Base-by-base conservation (phyloP, 2,797 vertebrate genomes). In the Esox masquinongy region DNA sequence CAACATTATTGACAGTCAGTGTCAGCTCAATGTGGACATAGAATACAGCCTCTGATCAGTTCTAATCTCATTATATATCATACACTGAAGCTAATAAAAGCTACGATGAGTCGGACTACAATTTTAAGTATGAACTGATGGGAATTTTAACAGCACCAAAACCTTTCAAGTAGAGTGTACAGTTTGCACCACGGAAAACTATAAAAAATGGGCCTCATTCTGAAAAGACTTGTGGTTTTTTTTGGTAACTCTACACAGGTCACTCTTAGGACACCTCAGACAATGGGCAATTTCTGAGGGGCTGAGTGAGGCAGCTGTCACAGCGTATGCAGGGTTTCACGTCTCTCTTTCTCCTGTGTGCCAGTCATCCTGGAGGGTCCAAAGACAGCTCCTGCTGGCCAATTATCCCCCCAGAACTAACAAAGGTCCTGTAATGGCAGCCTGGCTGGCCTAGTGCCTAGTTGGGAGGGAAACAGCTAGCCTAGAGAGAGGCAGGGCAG, bases 341-440 rank as follows among this genome's bases (percentile, higher is more conserved):
- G 19, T 59, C 53, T 63, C 53, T 63, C 70, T 70, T 61, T 72
- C 70, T 61, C n/a, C n/a, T 53, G 14, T 7, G 53, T 73, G 71
- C 61, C 71, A 73, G 19, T 73, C 34, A 73, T 36, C 71, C 71
- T 73, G 31, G 71, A 73, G 71, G 53, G 70, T 72, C 29, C 70
- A 59, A 31, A 56, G 70, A 31, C 34, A n/a, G 70, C 51, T 73
- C 36, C n/a, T 73, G 71, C 53, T 26, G 71, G 14, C 71, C 71
- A 73, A 73, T 73, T 73, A 73, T 43, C 34, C 53, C 56, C 71
- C 34, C 56, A 43, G 71, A 73, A 61, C 53, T n/a, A 73, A 73
- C 71, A 73, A 73, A 73, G 71, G 24, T 19, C 56, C 56, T 15
- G 22, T 61, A 43, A 61, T 73, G 53, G 53, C 53, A 61, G 71